Conservation (phyloP, 92 coral and sea anemone genomes). For the Palythoa heliodiscus region DNA sequence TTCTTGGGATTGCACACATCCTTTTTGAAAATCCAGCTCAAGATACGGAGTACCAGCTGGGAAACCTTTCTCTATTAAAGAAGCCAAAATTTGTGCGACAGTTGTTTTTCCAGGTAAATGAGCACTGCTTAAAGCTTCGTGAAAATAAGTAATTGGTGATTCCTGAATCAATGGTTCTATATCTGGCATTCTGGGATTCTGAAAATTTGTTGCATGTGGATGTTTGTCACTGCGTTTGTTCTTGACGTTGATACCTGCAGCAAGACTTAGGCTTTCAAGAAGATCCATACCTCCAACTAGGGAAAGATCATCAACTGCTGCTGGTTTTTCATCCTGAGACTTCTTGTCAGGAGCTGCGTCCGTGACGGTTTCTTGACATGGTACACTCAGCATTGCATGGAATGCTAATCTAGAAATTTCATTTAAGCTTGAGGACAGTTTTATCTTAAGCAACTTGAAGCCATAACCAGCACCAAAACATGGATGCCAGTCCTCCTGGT, state of each 20-base stretch:
- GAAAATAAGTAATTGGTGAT: slow-evolving; percentile 52
- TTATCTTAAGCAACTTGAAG: slow-evolving; percentile 66
- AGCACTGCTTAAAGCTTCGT: slow-evolving; percentile 60
- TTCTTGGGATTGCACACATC: not conserved
- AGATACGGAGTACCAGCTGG: slow-evolving; percentile 72
- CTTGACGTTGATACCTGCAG: slow-evolving; percentile 93
- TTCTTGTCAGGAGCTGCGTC: slow-evolving; percentile 59
- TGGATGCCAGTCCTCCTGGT: slow-evolving; percentile 92
- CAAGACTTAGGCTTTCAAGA: slow-evolving; percentile 65
- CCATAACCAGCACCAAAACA: slow-evolving; percentile 93
- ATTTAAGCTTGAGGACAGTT: slow-evolving; percentile 66
- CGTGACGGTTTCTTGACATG: slow-evolving; percentile 50
- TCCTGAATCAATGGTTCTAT: slow-evolving; percentile 49
- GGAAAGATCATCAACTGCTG: slow-evolving; percentile 62
- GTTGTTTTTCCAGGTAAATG: slow-evolving; percentile 69
- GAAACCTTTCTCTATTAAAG: slow-evolving; percentile 68
- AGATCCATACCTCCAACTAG: slow-evolving; percentile 74
- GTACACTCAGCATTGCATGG: slow-evolving; percentile 39
- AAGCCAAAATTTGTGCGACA: slow-evolving; percentile 66
- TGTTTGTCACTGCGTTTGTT: slow-evolving; percentile 80
- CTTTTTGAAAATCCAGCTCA: slow-evolving; percentile 49
- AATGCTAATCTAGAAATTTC: slow-evolving; percentile 65
- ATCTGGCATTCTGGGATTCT: slow-evolving; percentile 50
- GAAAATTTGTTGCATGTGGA: slow-evolving; percentile 35
- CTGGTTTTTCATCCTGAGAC: slow-evolving; percentile 63